Evolutionary conservation across 2,888 invertebrate genomes (phyloP).

Genomic region (Luffia ferchaultella): DNA sequence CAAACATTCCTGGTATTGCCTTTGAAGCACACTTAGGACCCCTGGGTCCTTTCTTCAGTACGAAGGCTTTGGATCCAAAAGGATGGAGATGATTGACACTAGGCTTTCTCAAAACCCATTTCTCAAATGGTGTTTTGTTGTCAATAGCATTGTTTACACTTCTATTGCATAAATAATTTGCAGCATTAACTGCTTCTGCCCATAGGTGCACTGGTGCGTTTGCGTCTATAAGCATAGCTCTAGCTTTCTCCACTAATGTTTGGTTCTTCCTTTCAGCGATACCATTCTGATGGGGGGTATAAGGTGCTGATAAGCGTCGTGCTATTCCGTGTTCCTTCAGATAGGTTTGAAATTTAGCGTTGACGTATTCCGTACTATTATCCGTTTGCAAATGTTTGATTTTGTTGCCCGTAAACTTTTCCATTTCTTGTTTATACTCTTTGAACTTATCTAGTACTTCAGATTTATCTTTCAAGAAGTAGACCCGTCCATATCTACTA

Average conservation of each 20-base stretch:
- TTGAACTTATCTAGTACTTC: background rate
- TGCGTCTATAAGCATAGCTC: slow-evolving; percentile 6
- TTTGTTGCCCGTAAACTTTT: slow-evolving; percentile 3
- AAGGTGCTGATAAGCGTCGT: slow-evolving; percentile 3
- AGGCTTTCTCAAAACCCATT: slow-evolving; percentile 17
- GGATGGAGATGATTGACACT: slow-evolving; percentile 14
- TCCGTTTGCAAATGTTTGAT: slow-evolving; percentile 8
- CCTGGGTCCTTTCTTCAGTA: slow-evolving; percentile 13
- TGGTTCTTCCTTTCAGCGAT: slow-evolving; percentile 7
- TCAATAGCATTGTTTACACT: slow-evolving; percentile 14
- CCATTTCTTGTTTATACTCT: background rate
- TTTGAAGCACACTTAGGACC: slow-evolving; percentile 13
- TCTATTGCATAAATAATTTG: slow-evolving; percentile 14
- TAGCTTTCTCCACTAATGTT: slow-evolving; percentile 7
- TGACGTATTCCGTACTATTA: slow-evolving; percentile 8
- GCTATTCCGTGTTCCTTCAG: slow-evolving; percentile 3
- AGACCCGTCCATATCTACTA: background rate
- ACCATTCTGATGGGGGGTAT: slow-evolving; percentile 8
- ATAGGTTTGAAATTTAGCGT: slow-evolving; percentile 6
- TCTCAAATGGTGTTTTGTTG: slow-evolving; percentile 21
- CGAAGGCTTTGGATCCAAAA: slow-evolving; percentile 15
- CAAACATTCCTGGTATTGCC: slow-evolving; percentile 7
- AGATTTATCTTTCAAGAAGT: background rate
- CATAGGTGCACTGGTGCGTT: slow-evolving; percentile 6
- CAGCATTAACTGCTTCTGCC: slow-evolving; percentile 6